Conservation (phyloP, 2,797 vertebrate genomes). For the Corythornis leucogaster region DNA sequence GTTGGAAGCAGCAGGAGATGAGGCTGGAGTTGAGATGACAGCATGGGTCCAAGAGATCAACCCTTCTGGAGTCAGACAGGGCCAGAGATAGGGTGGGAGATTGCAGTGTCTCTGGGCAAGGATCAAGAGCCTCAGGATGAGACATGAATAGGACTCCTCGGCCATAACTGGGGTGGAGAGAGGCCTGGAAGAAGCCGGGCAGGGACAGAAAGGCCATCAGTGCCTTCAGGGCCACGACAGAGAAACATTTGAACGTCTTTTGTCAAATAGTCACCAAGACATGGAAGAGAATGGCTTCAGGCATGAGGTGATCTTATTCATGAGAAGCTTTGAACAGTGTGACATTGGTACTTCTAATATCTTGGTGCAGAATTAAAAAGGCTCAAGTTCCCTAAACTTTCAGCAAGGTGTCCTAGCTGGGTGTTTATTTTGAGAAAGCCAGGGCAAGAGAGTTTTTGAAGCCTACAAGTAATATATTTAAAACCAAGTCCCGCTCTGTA, state of each 20-base stretch:
- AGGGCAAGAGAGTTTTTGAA: not conserved
- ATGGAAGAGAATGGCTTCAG: not conserved
- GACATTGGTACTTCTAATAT: not conserved
- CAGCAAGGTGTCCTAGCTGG: not conserved
- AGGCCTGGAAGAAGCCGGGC: not conserved
- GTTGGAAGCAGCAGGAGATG: not conserved
- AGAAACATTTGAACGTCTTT: not conserved
- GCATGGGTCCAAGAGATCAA: not conserved
- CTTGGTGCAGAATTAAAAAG: not conserved
- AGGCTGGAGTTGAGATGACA: not conserved
- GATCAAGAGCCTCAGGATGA: not conserved
- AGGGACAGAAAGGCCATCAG: not conserved
- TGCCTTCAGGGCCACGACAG: not conserved
- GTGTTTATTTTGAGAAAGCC: not conserved
- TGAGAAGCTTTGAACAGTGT: not conserved
- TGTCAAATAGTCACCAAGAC: not conserved
- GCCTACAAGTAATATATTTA: not conserved
- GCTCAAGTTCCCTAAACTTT: not conserved
- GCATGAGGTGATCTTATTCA: not conserved
- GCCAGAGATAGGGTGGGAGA: not conserved
- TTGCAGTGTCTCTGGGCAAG: fast-evolving
- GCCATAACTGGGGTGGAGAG: not conserved
- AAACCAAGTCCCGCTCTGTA: not conserved
- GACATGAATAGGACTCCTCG: not conserved
- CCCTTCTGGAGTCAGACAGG: not conserved